Percentiles rank a stretch among this genome's conserved stretches.
phyloP scores from a whole-genome alignment of 2,888 invertebrate species.

The Erebia ligea region DNA sequence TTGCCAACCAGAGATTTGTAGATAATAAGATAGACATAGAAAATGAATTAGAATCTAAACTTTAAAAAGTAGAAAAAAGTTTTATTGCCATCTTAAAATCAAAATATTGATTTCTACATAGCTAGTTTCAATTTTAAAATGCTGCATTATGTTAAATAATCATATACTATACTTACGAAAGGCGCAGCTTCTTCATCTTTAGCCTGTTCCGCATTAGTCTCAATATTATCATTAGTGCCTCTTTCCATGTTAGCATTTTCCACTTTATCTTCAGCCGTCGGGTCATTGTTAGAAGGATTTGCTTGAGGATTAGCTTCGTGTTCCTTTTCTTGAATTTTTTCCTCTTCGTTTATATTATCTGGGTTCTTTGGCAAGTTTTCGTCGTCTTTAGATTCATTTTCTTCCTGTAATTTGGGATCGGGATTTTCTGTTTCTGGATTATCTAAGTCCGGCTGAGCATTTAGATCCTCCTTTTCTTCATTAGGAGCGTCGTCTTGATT shows the following conservation, averaged over 20 bases:
- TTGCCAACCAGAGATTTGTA: neutral
- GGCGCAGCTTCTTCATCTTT: slow-evolving; percentile 73
- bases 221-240: slow-evolving; percentile 77
- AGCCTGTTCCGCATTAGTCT: slow-evolving; percentile 73
- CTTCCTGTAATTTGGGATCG: slow-evolving; percentile 47
- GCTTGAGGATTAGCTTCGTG: slow-evolving; percentile 79
- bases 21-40: too few relatives aligned
- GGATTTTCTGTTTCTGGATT: slow-evolving; percentile 50
- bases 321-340: slow-evolving; percentile 69
- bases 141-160: too few relatives aligned
- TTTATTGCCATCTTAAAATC: too few relatives aligned
- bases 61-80: too few relatives aligned
- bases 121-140: too few relatives aligned
- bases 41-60: too few relatives aligned
- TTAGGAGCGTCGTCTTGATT: slow-evolving; percentile 44
- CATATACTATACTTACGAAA: slow-evolving; percentile 57
- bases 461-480: slow-evolving; percentile 52
- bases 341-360: slow-evolving; percentile 69
- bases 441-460: slow-evolving; percentile 54
- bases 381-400: slow-evolving; percentile 47
- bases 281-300: slow-evolving; percentile 75
- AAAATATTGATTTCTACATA: too few relatives aligned
- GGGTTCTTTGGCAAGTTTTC: slow-evolving; percentile 71
- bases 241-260: slow-evolving; percentile 77
- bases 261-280: slow-evolving; percentile 73